A percentile compares a stretch with the other conserved stretches of the same genome.
These are phyloP conservation scores for Bathynomus jamesi DNA, from an alignment of 1,140 invertebrate species.

Conservation along the genomic window DNA sequence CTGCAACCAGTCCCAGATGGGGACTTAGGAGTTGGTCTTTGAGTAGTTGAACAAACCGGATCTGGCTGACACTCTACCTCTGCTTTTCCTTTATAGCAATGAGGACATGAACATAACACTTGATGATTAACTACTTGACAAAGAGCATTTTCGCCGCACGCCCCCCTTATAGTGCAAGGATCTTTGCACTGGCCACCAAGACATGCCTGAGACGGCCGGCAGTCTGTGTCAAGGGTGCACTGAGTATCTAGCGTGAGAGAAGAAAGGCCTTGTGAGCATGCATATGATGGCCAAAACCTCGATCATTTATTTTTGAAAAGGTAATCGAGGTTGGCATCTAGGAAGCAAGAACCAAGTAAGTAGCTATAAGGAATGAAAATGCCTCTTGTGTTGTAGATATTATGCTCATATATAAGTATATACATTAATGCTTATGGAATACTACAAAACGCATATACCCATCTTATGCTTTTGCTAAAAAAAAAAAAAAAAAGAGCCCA, in stretches of 20 bases:
- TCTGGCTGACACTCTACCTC: conserved; percentile 65
- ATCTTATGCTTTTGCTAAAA: no score
- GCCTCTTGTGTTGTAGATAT: background rate
- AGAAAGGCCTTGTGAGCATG: conserved; percentile 32
- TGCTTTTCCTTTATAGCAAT: conserved; percentile 74
- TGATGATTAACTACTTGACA: conserved; percentile 73
- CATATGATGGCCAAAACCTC: conserved; percentile 12
- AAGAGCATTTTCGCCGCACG: conserved; percentile 78
- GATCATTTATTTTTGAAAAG: background rate
- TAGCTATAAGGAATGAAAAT: background rate
- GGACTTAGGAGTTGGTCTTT: conserved; percentile 23
- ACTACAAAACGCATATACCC: no score
- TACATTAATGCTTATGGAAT: background rate
- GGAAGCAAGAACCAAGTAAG: background rate
- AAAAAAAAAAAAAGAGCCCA: no score
- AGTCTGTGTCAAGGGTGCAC: conserved; percentile 82
- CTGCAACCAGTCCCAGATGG: conserved; percentile 47
- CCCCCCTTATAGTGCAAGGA: conserved; percentile 75
- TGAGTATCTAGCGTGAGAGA: conserved; percentile 45
- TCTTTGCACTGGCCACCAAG: conserved; percentile 75
- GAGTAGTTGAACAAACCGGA: conserved; percentile 55
- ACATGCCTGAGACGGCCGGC: conserved; percentile 82
- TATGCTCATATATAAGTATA: background rate
- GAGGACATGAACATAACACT: conserved; percentile 74
- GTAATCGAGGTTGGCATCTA: background rate